A percentile compares a stretch with the other conserved stretches of the same genome.
Evolutionary conservation across 2,113 vertebrate species (phyloP).

Genomic region (Dryoscopus gambensis): DNA sequence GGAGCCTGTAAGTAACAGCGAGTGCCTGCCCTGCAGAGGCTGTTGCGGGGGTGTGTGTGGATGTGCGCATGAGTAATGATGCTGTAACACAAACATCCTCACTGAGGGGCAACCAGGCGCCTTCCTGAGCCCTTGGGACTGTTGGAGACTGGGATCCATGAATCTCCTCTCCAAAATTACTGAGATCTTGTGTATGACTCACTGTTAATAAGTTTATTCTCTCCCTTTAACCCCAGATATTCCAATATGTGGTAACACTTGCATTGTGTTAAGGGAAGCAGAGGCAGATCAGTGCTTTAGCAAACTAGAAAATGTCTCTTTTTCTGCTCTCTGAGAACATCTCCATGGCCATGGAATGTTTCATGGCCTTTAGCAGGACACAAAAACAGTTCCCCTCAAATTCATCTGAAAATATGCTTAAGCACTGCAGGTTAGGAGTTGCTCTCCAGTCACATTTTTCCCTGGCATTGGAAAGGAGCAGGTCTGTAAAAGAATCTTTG

Average conservation of each 20-base stretch:
- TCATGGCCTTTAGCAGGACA: background rate
- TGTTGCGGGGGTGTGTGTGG: background rate
- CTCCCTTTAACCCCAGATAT: background rate
- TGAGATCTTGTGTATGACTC: background rate
- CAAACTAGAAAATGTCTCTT: background rate
- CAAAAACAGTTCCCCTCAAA: background rate
- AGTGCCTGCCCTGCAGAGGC: background rate
- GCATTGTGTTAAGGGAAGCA: background rate
- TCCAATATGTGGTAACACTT: background rate
- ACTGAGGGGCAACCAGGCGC: background rate
- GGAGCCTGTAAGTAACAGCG: slow-evolving; percentile 45
- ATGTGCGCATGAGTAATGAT: background rate
- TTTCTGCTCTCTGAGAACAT: background rate
- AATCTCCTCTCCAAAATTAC: background rate
- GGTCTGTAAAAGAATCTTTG: background rate
- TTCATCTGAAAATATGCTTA: background rate
- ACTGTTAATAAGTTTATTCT: background rate
- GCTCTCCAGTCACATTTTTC: background rate
- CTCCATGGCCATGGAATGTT: background rate
- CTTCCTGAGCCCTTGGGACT: background rate
- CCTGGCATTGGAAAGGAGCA: background rate
- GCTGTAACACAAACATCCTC: background rate
- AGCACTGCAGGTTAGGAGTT: background rate
- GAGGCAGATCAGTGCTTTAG: background rate
- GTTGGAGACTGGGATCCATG: background rate